Percentiles rank a stretch among this genome's conserved stretches.
Evolutionary conservation across 2,888 invertebrate genomes (phyloP).

Genomic region (Vanessa cardui): DNA sequence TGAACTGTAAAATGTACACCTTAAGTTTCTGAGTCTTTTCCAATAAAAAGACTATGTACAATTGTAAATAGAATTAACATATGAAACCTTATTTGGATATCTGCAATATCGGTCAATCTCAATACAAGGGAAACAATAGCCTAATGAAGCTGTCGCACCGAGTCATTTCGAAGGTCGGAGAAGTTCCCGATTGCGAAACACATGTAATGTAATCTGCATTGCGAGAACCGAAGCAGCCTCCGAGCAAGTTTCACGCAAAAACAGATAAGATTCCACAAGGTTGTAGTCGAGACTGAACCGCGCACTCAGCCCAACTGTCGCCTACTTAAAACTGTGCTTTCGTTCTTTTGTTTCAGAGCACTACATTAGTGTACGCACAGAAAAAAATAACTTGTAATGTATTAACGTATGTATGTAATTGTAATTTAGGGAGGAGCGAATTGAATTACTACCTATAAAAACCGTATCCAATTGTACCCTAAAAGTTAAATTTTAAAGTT

Average conservation of each 20-base stretch:
- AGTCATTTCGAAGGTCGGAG: conserved; percentile 12
- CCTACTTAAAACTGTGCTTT: background rate
- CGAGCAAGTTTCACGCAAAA: conserved; percentile 36
- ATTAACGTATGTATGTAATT: too few species aligned
- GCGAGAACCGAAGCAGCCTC: conserved; percentile 30
- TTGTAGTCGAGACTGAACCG: conserved; percentile 23
- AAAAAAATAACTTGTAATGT: too few species aligned
- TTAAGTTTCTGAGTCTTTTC: too few species aligned
- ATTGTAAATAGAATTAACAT: background rate
- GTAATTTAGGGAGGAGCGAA: too few species aligned
- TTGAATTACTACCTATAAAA: too few species aligned
- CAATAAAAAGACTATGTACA: background rate
- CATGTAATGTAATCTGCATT: conserved; percentile 23
- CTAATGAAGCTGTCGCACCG: conserved; percentile 24
- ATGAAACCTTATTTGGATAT: background rate
- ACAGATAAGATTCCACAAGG: conserved; percentile 31
- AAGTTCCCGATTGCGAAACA: conserved; percentile 22
- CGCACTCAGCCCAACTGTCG: background rate
- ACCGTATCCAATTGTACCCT: too few species aligned
- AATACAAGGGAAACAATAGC: conserved; percentile 30
- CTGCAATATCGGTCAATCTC: conserved; percentile 27
- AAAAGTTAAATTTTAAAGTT: too few species aligned
- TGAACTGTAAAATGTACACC: background rate
- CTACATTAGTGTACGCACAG: too few species aligned
- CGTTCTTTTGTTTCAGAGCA: too few species aligned